Base-by-base conservation (phyloP, 1,140 invertebrate species). In the Aphelinus atriplicis region DNA sequence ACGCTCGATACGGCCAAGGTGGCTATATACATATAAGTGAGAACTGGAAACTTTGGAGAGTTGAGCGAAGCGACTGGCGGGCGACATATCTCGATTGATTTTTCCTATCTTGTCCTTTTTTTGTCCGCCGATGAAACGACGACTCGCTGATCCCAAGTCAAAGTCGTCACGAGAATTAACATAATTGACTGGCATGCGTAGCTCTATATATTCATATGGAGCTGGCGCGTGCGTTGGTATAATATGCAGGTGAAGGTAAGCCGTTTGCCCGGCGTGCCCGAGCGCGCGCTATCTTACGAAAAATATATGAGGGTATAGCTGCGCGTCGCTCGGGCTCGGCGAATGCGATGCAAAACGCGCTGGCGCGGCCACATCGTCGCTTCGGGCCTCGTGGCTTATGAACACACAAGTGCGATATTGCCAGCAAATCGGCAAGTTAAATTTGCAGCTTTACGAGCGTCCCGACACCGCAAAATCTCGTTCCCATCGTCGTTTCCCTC, bases 381-480 rank as follows among this genome's bases (percentile, higher is more conserved):
- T 42, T 42, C 9, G n/a, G 3, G 10, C 7, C n/a, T 43, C n/a
- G 9, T n/a, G 42, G 43, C 47, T 64, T 64, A 72, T 72, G 42
- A 72, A 48, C n/a, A 53, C 47, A 48, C 62, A 72, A 65, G 53
- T 65, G 51, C 57, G 45, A 71, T 71, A 63, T 71, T 71, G 43
- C 10, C n/a, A 60, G 53, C 62, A 64, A 57, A 65, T 64, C 62
- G 51, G 61, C n/a, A 64, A 72, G 67, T 78, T 81, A 81, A 82
- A 81, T 73, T 78, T 69, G 71, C 76, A 67, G 80, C 77, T 82
- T 83, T 83, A 83, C 78, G 80, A 77, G 78, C 78, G 79, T 80
- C 79, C 78, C 78, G 77, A 80, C 81, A 80, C 71, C 71, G 65
- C 70, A 73, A 58, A 73, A 72, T 72, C 62, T 56, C 48, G 57